A percentile compares a stretch with the other conserved stretches of the same genome.
phyloP scores from a whole-genome alignment of 1,140 invertebrate genomes.

The Patella vulgata region DNA sequence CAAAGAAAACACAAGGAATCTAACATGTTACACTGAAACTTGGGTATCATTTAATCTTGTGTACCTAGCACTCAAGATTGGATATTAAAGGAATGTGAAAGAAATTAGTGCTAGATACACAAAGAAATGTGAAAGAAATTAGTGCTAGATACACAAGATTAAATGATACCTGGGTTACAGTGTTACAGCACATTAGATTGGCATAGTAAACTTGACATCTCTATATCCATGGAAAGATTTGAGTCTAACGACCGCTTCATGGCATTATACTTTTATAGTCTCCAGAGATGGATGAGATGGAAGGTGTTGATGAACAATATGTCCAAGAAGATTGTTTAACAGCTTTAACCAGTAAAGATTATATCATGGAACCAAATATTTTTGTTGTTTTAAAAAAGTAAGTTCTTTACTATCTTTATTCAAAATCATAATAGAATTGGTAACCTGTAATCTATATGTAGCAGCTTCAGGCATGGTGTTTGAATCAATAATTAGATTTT shows the following conservation, averaged over 20 bases:
- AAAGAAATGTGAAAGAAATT: too few species aligned
- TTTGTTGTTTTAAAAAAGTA: slow-evolving; percentile 90
- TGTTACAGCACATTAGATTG: not conserved
- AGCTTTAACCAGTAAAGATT: slow-evolving; percentile 75
- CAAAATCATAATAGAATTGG: not conserved
- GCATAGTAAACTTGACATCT: slow-evolving; percentile 1
- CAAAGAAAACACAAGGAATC: too few species aligned
- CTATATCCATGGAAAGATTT: slow-evolving; percentile 17
- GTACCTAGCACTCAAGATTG: too few species aligned
- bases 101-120: too few species aligned
- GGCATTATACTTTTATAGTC: slow-evolving; percentile 37
- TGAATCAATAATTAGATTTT: not conserved
- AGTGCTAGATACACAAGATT: too few species aligned
- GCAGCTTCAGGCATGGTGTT: not conserved
- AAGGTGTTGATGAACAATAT: slow-evolving; percentile 84
- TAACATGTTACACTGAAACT: not conserved
- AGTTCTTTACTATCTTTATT: not conserved
- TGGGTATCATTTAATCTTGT: too few species aligned
- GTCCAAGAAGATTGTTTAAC: slow-evolving; percentile 88
- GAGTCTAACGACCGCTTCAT: slow-evolving; percentile 9
- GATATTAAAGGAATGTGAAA: too few species aligned
- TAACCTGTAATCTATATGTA: not conserved
- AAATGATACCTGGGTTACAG: too few species aligned
- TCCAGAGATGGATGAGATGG: slow-evolving; percentile 47
- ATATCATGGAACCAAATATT: slow-evolving; percentile 98